Percentiles rank a stretch among this genome's conserved stretches.
Conservation (phyloP, 1,140 invertebrate genomes). For the Anastrepha ludens region DNA sequence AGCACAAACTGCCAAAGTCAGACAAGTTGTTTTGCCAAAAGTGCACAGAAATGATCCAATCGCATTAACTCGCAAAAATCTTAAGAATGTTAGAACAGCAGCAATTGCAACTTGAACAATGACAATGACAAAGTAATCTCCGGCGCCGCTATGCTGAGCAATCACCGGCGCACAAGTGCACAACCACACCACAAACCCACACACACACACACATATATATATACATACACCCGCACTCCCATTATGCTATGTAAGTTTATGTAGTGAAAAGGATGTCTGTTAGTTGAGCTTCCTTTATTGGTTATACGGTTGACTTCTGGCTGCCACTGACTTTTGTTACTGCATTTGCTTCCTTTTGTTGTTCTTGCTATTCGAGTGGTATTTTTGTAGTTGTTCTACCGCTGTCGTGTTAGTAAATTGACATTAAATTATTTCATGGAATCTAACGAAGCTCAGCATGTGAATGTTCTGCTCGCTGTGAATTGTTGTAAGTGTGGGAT, state of each 20-base stretch:
- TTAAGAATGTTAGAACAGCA: not conserved
- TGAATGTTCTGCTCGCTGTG: too few species aligned
- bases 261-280: not conserved
- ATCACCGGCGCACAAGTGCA: not conserved
- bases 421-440: too few species aligned
- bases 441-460: too few species aligned
- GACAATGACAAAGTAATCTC: slow-evolving; percentile 43
- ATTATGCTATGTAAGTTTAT: not conserved
- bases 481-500: too few species aligned
- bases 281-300: not conserved
- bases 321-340: too few species aligned
- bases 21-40: too few species aligned
- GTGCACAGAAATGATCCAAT: not conserved
- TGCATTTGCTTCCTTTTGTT: too few species aligned
- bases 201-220: not conserved
- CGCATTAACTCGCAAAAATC: not conserved
- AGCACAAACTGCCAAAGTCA: too few species aligned
- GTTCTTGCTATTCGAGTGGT: too few species aligned
- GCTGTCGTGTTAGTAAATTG: too few species aligned
- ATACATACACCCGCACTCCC: not conserved
- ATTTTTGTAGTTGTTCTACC: too few species aligned
- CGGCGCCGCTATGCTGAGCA: slow-evolving; percentile 26
- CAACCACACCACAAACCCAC: not conserved
- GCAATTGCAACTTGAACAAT: not conserved
- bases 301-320: not conserved